phyloP scores from a whole-genome alignment of 2,797 vertebrate species.

The Okamejei kenojei region DNA sequence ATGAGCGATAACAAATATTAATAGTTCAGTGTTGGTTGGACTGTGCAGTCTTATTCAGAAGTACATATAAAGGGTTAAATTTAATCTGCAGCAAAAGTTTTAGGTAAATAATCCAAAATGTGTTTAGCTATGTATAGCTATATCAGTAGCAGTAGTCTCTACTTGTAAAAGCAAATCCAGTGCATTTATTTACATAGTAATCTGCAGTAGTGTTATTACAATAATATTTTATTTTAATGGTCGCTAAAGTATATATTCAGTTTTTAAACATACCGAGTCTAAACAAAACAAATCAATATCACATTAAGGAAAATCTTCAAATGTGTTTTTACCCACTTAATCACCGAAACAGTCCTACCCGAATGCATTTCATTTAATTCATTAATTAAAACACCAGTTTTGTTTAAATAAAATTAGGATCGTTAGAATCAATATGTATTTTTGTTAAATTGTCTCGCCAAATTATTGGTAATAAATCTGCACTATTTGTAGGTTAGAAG shows the following conservation, averaged over 20 bases:
- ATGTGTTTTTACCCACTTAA: neutral
- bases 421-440: constrained; percentile 32
- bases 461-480: constrained; percentile 81
- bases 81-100: neutral
- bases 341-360: neutral
- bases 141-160: neutral
- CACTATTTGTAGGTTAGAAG: constrained; percentile 75
- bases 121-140: neutral
- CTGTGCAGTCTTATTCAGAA: neutral
- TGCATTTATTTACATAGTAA: neutral
- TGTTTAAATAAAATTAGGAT: constrained; percentile 16
- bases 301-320: constrained; percentile 20
- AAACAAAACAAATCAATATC: constrained; percentile 13
- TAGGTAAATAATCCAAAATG: neutral
- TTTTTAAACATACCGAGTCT: constrained; percentile 18
- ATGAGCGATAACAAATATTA: neutral
- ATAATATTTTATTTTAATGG: constrained; percentile 5
- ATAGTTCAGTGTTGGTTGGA: neutral
- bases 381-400: neutral
- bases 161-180: neutral
- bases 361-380: neutral
- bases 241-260: neutral
- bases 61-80: neutral
- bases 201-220: neutral
- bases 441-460: constrained; percentile 59